Percentiles rank a stretch among this genome's conserved stretches.
Conservation (phyloP, 2,797 vertebrate species). For the Notamacropus eugenii region DNA sequence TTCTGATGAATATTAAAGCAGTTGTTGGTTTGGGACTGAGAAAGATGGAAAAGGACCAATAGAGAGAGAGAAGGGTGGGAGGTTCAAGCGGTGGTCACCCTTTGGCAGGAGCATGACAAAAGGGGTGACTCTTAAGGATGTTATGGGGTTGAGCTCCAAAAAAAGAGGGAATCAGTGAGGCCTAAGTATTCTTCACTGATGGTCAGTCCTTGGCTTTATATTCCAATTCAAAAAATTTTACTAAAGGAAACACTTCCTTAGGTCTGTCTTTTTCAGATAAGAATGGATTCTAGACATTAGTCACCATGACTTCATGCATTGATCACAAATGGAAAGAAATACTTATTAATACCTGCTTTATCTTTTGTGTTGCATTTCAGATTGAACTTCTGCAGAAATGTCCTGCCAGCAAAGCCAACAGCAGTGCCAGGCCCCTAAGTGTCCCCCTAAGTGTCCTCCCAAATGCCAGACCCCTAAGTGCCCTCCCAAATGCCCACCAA, state of each 20-base stretch:
- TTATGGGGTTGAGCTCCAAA: not conserved
- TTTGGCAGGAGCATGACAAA: not conserved
- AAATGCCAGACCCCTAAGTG: slow-evolving; percentile 31
- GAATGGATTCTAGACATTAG: not conserved
- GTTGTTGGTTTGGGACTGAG: not conserved
- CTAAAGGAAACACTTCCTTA: not conserved
- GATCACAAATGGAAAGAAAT: slow-evolving; percentile 4
- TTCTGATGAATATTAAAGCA: not conserved
- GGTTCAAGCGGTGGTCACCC: not conserved
- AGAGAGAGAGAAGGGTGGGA: not conserved
- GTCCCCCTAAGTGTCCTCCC: not conserved
- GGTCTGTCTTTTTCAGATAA: not conserved
- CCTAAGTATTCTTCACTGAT: not conserved
- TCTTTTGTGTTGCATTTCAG: not conserved
- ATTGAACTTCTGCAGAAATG: not conserved
- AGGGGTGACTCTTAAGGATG: not conserved
- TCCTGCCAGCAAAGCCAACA: slow-evolving; percentile 58
- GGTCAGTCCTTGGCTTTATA: not conserved
- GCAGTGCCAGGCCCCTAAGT: slow-evolving; percentile 60
- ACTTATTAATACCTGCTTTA: not conserved
- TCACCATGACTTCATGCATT: not conserved
- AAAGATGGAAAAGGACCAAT: not conserved
- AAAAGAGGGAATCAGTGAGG: not conserved
- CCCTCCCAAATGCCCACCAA: slow-evolving; percentile 16
- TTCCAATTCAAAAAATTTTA: not conserved